Conservation (phyloP, 2,113 vertebrate species). For the Bubo scandiacus region DNA sequence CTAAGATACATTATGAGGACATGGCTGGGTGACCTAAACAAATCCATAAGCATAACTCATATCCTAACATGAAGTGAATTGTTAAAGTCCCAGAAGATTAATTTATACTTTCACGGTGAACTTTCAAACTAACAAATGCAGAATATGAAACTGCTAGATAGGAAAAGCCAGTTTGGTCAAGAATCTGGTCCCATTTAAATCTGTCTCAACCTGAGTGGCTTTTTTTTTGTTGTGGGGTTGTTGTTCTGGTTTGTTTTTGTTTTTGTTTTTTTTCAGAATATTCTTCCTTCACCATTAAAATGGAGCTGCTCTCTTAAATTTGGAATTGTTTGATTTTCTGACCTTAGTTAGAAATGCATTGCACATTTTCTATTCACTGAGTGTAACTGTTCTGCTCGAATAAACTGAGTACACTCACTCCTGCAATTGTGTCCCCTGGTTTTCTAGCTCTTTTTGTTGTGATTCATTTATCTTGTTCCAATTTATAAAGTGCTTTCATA, state of each 20-base stretch:
- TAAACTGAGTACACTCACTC: conserved; percentile 47
- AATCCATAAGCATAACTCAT: conserved; percentile 41
- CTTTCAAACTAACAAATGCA: conserved; percentile 35
- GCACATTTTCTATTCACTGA: conserved; percentile 22
- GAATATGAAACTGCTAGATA: conserved; percentile 4
- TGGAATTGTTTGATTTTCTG: conserved; percentile 37
- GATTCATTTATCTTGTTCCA: conserved; percentile 60
- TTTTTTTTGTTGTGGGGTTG: background rate
- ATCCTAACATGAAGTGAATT: conserved; percentile 24
- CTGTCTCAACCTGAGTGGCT: background rate
- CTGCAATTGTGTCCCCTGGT: conserved; percentile 10
- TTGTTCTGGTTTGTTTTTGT: background rate
- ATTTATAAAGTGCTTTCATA: conserved; percentile 57
- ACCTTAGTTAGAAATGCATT: conserved; percentile 52
- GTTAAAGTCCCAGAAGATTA: conserved; percentile 25
- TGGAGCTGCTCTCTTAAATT: conserved; percentile 10
- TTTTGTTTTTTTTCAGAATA: background rate
- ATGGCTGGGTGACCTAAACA: conserved; percentile 43
- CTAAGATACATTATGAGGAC: conserved; percentile 29
- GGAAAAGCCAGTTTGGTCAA: background rate
- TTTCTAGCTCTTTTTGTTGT: conserved; percentile 53
- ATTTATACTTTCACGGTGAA: conserved; percentile 43
- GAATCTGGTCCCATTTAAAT: conserved; percentile 11
- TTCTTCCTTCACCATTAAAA: conserved; percentile 54
- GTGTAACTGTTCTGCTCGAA: conserved; percentile 47